Conservation (phyloP, 2,888 invertebrate genomes). For the Campaea margaritaria region DNA sequence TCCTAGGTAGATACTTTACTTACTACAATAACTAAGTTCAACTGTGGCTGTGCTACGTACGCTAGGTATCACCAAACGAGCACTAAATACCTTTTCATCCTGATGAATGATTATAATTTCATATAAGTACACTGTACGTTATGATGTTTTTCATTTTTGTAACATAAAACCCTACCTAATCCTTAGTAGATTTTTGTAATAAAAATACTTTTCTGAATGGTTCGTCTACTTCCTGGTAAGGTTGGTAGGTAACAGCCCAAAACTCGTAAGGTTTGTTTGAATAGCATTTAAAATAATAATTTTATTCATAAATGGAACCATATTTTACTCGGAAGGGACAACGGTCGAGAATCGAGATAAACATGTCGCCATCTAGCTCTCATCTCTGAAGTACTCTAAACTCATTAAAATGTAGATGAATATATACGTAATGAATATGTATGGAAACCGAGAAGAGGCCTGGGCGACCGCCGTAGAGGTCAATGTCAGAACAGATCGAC, state of each 20-base stretch:
- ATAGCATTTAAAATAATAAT: not conserved
- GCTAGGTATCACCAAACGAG: no score
- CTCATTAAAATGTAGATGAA: slow-evolving; percentile 73
- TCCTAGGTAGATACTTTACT: no score
- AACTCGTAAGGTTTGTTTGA: not conserved
- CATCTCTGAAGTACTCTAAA: slow-evolving; percentile 57
- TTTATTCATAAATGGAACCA: not conserved
- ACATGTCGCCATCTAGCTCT: slow-evolving; percentile 53
- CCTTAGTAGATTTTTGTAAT: no score
- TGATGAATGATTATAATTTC: no score
- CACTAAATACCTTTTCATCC: no score
- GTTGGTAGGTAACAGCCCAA: not conserved
- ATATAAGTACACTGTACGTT: no score
- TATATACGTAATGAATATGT: slow-evolving; percentile 70
- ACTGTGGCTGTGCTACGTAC: no score
- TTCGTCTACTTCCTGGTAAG: no score
- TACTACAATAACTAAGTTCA: no score
- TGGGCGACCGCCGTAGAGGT: slow-evolving; percentile 71
- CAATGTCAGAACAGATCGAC: slow-evolving; percentile 73
- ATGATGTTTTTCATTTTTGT: no score
- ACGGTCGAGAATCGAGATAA: slow-evolving; percentile 38
- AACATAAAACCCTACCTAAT: no score
- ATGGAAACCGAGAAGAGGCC: slow-evolving; percentile 68
- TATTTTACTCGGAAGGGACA: slow-evolving; percentile 18
- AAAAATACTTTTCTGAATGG: no score